Base-by-base conservation (phyloP, 2,797 vertebrate genomes). In the Pristis pectinata region DNA sequence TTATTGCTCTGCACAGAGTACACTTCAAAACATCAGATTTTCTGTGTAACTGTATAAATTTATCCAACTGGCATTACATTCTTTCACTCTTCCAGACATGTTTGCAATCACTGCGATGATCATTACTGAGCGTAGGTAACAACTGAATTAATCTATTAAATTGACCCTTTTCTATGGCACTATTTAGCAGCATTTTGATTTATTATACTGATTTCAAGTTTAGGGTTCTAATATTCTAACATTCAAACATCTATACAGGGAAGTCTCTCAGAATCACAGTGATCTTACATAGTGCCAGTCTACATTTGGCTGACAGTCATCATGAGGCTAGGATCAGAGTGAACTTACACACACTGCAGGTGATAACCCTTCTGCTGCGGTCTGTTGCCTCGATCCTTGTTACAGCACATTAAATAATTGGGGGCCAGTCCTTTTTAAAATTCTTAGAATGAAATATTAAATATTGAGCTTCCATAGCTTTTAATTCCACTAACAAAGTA, bases 11-110 rank as follows among this genome's bases (percentile, higher is more conserved):
- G 17, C 53, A 27, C 61, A 70, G 15, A 22, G 64, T 34, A 44
- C 59, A 67, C n/a, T 67, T 41, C 92, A 92, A 64, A 70, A 37
- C 24, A 67, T 89, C 22, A 67, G 61, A 92, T 92, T 92, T 70
- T 61, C 85, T n/a, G 17, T 15, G 56, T 89, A 85, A 70, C 34
- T 56, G 37, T 64, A 10, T 67, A 41, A n/a, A 59, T 92, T 70
- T 92, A 92, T 92, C 89, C 92, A 92, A 70, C 37, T n/a, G 59
- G 59, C 59, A 92, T 89, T 64, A 72, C 93, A 72, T 49, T 89
- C 85, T 61, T n/a, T 89, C 59, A 34, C n/a, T 49, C 24, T 72
- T 49, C 67, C 64, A 93, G 37, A 74, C 22, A 27, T 49, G 67
- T 72, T 74, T 93, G 41, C 61, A 72, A 93, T 22, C 70, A 72